Percentiles rank a stretch among this genome's conserved stretches.
These are phyloP conservation scores for Pipistrellus pygmaeus DNA, from an alignment of 2,797 vertebrate genomes.

Conservation along the genomic window DNA sequence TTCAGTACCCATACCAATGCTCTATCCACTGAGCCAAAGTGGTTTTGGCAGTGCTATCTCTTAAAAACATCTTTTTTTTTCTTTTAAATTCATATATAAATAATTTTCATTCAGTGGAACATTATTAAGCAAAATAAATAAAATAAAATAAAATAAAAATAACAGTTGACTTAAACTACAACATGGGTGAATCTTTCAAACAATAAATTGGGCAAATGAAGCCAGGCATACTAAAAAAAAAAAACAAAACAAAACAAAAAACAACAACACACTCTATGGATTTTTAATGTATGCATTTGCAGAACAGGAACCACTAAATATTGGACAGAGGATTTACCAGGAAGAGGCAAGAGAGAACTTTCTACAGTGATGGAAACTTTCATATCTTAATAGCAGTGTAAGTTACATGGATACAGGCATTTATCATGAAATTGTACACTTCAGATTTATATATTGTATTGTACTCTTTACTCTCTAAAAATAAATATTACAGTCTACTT, in stretches of 20 bases:
- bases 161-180: background rate
- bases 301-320: background rate
- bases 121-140: background rate
- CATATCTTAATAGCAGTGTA: background rate
- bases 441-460: background rate
- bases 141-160: slow-evolving; percentile 3
- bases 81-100: background rate
- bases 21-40: too few relatives aligned
- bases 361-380: background rate
- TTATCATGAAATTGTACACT: background rate
- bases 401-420: background rate
- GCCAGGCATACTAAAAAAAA: background rate
- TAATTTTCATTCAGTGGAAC: background rate
- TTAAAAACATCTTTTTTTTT: too few relatives aligned
- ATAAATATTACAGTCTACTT: background rate
- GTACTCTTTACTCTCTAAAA: background rate
- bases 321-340: background rate
- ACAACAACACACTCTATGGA: background rate
- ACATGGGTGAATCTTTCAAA: background rate
- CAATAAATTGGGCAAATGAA: background rate
- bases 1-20: too few relatives aligned
- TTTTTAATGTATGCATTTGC: background rate
- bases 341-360: background rate
- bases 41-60: too few relatives aligned
- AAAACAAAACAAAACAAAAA: too few relatives aligned